Evolutionary conservation across 2,888 invertebrate genomes (phyloP).

Genomic region (Agrochola litura): DNA sequence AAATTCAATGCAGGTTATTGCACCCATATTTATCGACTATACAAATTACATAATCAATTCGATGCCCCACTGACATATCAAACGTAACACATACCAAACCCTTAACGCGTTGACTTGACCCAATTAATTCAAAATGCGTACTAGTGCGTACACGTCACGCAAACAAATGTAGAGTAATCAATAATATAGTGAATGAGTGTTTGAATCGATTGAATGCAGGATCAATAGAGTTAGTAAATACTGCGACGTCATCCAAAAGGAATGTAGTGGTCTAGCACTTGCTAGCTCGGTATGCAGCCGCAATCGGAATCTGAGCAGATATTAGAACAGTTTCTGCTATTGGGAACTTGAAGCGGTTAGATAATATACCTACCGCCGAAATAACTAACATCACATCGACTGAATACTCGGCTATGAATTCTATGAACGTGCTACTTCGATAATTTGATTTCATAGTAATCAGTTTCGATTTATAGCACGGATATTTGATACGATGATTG

Average conservation of each 20-base stretch:
- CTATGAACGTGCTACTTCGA: constrained; percentile 5
- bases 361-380: constrained; percentile 38
- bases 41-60: constrained; percentile 62
- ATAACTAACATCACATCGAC: constrained; percentile 27
- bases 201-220: constrained; percentile 72
- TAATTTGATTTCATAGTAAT: not conserved
- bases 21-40: constrained; percentile 59
- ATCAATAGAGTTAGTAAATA: constrained; percentile 78
- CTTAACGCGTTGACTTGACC: constrained; percentile 75
- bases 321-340: constrained; percentile 49
- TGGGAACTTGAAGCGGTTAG: constrained; percentile 38
- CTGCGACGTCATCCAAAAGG: constrained; percentile 70
- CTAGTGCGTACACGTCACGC: constrained; percentile 71
- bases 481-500: not conserved
- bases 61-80: constrained; percentile 62
- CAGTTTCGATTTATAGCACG: not conserved
- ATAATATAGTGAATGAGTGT: constrained; percentile 74
- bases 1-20: constrained; percentile 56
- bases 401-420: constrained; percentile 16
- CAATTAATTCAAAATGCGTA: constrained; percentile 79
- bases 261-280: constrained; percentile 71
- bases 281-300: constrained; percentile 62
- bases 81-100: constrained; percentile 52
- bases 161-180: constrained; percentile 70
- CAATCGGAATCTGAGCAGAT: constrained; percentile 53